Evolutionary conservation across 2,113 vertebrate species (phyloP), one percentile per base, ranked within the genome.

Genomic region (Hippocampus guttulatus): DNA sequence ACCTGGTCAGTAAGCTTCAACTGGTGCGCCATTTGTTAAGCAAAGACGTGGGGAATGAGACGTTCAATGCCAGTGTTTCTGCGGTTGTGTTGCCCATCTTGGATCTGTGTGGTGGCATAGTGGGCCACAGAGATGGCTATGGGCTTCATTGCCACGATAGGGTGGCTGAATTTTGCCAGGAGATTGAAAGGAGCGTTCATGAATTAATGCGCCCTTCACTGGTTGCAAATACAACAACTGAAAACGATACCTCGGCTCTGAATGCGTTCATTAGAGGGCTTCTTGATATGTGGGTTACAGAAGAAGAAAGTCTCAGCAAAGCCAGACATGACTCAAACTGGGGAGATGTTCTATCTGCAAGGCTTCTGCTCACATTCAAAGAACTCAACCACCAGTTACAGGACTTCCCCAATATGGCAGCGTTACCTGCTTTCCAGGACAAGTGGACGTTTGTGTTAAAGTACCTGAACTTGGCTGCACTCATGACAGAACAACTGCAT

Each of bases 291-390:
- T 92, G 93, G 67, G 87, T 77, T 0, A 77, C 86, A 0, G 40
- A 76, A 11, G 79, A 82, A 0, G 80, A 92, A 27, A 78, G 91
- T 47, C 51, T 93, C 1, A 47, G 21, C 57, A 83, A 84, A 58
- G 83, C 88, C 69, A 93, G 88, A 66, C 73, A 83, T 20, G 89
- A 92, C 66, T 74, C 86, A 0, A 76, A 83, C 49, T 94, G 94
- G 94, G 85, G 85, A 67, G 90, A 94, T 30, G 67, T 93, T 0
- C 76, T 90, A 10, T 91, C 92, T 47, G 90, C 93, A 2, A 92
- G 90, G 73, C 84, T 94, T 49, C 71, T 92, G 43, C 75, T 94
- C 4, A 81, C 61, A 1, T 87, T 90, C 45, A 88, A 88, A 40
- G 94, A 92, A 64, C 86, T 88, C 0, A 58, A 92, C 61, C 68